Conservation (phyloP, 2,113 vertebrate genomes). For the Alosa alosa region DNA sequence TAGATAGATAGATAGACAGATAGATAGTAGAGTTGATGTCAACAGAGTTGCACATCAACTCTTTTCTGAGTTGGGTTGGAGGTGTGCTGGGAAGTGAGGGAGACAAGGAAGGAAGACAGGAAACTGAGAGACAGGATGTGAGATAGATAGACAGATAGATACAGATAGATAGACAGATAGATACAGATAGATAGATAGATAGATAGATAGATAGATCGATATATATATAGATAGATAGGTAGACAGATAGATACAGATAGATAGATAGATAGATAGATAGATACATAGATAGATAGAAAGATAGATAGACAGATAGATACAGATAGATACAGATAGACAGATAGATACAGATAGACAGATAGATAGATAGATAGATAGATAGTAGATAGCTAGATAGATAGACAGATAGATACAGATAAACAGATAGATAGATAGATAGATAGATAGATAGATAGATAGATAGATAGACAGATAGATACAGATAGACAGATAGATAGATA, state of each 20-base stretch:
- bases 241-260: not conserved
- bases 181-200: not conserved
- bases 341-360: too few species aligned
- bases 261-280: not conserved
- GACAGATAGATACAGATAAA: not conserved
- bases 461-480: not conserved
- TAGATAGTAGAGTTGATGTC: too few species aligned
- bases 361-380: not conserved
- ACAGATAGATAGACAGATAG: too few species aligned
- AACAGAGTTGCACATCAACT: too few species aligned
- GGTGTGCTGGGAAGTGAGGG: too few species aligned
- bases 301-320: not conserved
- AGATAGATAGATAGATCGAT: not conserved
- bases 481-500: not conserved
- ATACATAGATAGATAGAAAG: not conserved
- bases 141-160: too few species aligned
- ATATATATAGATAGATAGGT: not conserved
- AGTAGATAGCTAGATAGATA: not conserved
- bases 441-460: slow-evolving; percentile 3
- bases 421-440: not conserved
- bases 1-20: too few species aligned
- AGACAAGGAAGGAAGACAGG: too few species aligned
- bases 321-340: too few species aligned
- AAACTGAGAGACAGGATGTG: too few species aligned
- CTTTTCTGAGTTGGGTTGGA: too few species aligned